Base-by-base conservation (phyloP, 2,888 invertebrate species). In the Nymphalis polychloros region DNA sequence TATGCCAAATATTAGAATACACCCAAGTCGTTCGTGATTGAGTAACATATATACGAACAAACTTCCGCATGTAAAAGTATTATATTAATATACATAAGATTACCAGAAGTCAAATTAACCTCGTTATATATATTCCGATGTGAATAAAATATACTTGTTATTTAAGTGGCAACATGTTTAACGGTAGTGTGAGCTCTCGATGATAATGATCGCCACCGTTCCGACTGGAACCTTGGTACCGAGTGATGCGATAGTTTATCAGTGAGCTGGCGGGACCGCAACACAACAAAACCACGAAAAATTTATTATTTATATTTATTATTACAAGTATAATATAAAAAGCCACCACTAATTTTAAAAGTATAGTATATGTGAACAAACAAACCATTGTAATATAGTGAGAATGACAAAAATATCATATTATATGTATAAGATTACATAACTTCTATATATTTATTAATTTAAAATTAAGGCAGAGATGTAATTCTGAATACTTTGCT, bases 241-340 rank as follows among this genome's bases (percentile, higher is more conserved):
- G 78, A 79, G 77, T 77, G 81, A 76, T 76, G 77, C 73, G 75
- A 77, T 84, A 84, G 81, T 82, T 75, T 85, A 84, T 84, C 85
- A 81, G 47, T 20, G 35, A 35, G 19, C 35, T 27, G 63, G 63
- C 31, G 68, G 55, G 49, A 59, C 59, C 53, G 63, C 63, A 55
- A 23, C 8, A 31, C 2, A 57, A 57, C 35, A 57, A 31, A 35
- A 57, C 41, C 57, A 57, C 41, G 19, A 57, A 41, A 41, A 41
- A 10, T 17, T 19, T 7, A 5, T 5, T 19, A 19, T 19, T 19
- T 8, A 1, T 8, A 19, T n/a, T n/a, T 13, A 49, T 31, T 8
- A 55, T 41, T 41, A 19, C 49, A 50, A 63, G 63, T 16, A 59
- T 55, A 1, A 41, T 13, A 41, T 41, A 41, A 13, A 41, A 41